Evolutionary conservation across 2,797 vertebrate genomes (phyloP).

Genomic region (Halcyon chelicuti): DNA sequence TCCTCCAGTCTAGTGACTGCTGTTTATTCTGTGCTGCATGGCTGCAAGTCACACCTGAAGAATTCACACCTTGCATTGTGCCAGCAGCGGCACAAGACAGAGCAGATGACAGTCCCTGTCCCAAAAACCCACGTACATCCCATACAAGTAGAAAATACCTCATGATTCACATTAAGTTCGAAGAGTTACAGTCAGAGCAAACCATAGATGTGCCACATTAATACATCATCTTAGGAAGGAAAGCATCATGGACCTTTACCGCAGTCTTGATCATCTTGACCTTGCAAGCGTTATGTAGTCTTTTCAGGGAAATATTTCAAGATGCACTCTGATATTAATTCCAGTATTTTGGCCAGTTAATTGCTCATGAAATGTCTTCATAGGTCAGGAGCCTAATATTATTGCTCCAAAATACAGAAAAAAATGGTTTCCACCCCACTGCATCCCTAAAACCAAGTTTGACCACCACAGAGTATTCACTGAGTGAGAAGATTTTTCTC

Average conservation of each 20-base stretch:
- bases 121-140: neutral
- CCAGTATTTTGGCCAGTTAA: neutral
- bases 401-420: neutral
- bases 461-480: neutral
- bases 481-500: neutral
- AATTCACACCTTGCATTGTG: neutral
- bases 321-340: neutral
- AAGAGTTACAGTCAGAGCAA: neutral
- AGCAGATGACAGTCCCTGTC: neutral
- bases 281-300: neutral
- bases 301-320: neutral
- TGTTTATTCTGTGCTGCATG: neutral
- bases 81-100: neutral
- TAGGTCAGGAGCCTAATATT: neutral
- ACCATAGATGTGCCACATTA: neutral
- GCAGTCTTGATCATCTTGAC: neutral
- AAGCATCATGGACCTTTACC: neutral
- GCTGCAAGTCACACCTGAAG: neutral
- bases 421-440: neutral
- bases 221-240: neutral
- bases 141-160: neutral
- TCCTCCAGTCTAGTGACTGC: neutral
- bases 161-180: neutral
- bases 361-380: neutral
- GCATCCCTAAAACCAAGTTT: neutral